These are phyloP conservation scores for Lasioglossum zephyrum DNA, from an alignment of 2,888 invertebrate species.

Conservation along the genomic window DNA sequence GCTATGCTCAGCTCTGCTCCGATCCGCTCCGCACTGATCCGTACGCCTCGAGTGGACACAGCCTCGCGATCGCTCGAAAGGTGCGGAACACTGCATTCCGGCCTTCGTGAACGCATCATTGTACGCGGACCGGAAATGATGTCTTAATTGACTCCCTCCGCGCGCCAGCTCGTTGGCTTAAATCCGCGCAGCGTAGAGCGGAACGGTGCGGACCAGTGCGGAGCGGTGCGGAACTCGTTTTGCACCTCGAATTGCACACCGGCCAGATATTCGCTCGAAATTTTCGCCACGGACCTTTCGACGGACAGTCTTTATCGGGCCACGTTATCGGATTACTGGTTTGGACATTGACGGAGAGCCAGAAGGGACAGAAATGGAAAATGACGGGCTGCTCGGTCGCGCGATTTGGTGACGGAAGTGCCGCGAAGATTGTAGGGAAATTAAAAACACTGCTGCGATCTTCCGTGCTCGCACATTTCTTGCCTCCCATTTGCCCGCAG, in stretches of 20 bases:
- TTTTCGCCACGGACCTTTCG: constrained; percentile 20
- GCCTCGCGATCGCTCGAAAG: constrained; percentile 75
- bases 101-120: constrained; percentile 69
- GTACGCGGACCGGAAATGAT: constrained; percentile 77
- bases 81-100: constrained; percentile 78
- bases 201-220: background rate
- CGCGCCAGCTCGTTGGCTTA: constrained; percentile 11
- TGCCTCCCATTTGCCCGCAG: background rate
- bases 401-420: constrained; percentile 36
- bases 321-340: constrained; percentile 40
- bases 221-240: background rate
- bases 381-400: constrained; percentile 4
- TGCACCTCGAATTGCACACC: constrained; percentile 30
- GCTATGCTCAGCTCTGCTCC: constrained; percentile 48
- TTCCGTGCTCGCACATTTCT: background rate
- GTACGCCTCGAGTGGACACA: constrained; percentile 76
- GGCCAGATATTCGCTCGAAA: constrained; percentile 36
- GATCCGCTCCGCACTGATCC: background rate
- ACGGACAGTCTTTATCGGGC: constrained; percentile 22
- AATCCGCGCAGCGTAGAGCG: background rate
- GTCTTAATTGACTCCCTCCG: constrained; percentile 74
- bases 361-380: constrained; percentile 32
- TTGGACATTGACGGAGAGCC: constrained; percentile 15
- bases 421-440: constrained; percentile 25
- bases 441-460: background rate